Evolutionary conservation across 2,113 vertebrate species (phyloP).

Genomic region (Cebus imitator): DNA sequence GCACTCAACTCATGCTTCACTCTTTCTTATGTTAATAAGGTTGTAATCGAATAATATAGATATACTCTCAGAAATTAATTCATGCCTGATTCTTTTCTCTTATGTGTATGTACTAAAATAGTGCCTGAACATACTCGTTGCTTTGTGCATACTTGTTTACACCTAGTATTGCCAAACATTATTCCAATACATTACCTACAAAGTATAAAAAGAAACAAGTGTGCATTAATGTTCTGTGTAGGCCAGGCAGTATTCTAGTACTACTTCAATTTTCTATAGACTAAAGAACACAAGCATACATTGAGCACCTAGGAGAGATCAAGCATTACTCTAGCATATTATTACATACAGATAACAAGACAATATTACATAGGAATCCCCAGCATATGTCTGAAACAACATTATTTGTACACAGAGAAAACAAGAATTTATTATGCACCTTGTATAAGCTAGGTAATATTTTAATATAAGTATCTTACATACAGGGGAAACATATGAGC

Average conservation of each 20-base stretch:
- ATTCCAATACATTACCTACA: not conserved
- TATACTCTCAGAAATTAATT: not conserved
- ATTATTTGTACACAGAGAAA: not conserved
- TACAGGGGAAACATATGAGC: not conserved
- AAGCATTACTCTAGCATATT: not conserved
- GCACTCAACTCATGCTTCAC: not conserved
- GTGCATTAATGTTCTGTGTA: not conserved
- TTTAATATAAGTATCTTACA: not conserved
- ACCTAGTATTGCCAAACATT: not conserved
- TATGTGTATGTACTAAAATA: not conserved
- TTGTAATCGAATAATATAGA: not conserved
- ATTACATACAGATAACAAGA: not conserved
- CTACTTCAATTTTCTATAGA: not conserved
- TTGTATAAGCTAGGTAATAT: not conserved
- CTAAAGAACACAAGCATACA: not conserved
- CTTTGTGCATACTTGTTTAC: not conserved
- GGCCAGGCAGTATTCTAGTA: not conserved
- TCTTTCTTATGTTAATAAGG: not conserved
- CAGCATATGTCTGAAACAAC: not conserved
- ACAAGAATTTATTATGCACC: not conserved
- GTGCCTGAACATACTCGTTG: not conserved
- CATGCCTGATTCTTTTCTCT: not conserved
- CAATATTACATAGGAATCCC: not conserved
- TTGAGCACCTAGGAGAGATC: not conserved
- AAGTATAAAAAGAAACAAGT: not conserved